A percentile compares a stretch with the other conserved stretches of the same genome.
Evolutionary conservation across 2,113 vertebrate species (phyloP).

Genomic region (Entelurus aequoreus): DNA sequence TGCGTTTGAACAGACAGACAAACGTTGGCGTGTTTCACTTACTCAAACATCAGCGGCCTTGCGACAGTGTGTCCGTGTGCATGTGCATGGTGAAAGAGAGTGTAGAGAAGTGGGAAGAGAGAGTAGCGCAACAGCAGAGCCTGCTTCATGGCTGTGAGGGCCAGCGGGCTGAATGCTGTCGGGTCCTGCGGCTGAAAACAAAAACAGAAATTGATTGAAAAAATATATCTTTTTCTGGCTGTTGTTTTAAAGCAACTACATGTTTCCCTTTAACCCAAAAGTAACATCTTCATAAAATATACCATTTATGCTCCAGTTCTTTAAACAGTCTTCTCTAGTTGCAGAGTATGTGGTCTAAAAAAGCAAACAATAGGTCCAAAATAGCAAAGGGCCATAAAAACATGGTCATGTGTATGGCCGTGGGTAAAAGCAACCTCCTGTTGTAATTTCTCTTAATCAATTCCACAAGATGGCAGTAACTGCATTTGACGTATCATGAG

Average conservation of each 20-base stretch:
- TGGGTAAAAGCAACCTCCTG: too few relatives aligned
- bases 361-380: background rate
- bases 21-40: constrained; percentile 23
- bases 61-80: constrained; percentile 76
- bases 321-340: too few relatives aligned
- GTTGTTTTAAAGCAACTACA: too few relatives aligned
- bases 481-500: too few relatives aligned
- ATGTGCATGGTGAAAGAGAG: constrained; percentile 83
- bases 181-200: constrained; percentile 80
- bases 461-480: too few relatives aligned
- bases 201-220: background rate
- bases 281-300: too few relatives aligned
- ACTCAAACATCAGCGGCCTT: constrained; percentile 83
- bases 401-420: too few relatives aligned
- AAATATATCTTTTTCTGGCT: too few relatives aligned
- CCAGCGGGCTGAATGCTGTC: constrained; percentile 67
- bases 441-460: too few relatives aligned
- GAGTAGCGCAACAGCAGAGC: constrained; percentile 80
- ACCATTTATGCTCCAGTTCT: too few relatives aligned
- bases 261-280: too few relatives aligned
- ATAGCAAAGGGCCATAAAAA: too few relatives aligned
- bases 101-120: constrained; percentile 84
- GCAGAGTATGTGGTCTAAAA: background rate
- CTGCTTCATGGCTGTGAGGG: constrained; percentile 74
- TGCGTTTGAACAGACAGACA: background rate